Evolutionary conservation across 2,888 invertebrate species (phyloP), one percentile per base, ranked within the genome.

Genomic region (Litoditis marina): DNA sequence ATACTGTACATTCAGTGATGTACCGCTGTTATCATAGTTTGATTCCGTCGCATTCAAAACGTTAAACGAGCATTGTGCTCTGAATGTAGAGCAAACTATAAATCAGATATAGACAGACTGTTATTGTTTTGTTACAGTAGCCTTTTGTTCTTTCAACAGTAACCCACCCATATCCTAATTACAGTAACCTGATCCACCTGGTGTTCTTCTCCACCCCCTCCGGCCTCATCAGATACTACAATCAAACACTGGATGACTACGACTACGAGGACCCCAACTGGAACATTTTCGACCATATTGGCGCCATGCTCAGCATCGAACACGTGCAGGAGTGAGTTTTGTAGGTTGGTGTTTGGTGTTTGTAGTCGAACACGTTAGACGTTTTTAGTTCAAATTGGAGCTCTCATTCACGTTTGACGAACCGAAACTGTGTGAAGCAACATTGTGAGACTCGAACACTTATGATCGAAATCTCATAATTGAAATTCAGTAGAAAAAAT

Each of bases 161-260:
- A n/a, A 46, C 13, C n/a, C 51, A n/a, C n/a, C n/a, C n/a, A n/a
- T n/a, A 36, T 30, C 22, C n/a, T 30, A 11, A 19, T 56, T 74
- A 55, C 65, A 79, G 77, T 30, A 76, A 76, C 36, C 72, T 82
- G 27, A 73, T 83, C 22, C 78, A 80, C 60, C 59, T 83, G 56
- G 72, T 78, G 28, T 83, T 79, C 63, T 78, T 83, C 58, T 72
- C 78, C 27, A 66, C 82, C 1, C 77, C 80, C 1, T 76, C 81
- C n/a, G 83, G 83, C 36, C 60, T 83, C 56, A 79, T 82, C 47
- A 75, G 81, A 30, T 82, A 68, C 60, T 72, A 72, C 60, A 80
- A 81, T 57, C 57, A 65, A 49, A 71, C 69, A 22, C 65, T 72
- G 22, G 69, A 69, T 19, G 74, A 75, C 32, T 75, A 71, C 62